Conservation (phyloP, 2,113 vertebrate genomes). For the Leiothrix lutea region DNA sequence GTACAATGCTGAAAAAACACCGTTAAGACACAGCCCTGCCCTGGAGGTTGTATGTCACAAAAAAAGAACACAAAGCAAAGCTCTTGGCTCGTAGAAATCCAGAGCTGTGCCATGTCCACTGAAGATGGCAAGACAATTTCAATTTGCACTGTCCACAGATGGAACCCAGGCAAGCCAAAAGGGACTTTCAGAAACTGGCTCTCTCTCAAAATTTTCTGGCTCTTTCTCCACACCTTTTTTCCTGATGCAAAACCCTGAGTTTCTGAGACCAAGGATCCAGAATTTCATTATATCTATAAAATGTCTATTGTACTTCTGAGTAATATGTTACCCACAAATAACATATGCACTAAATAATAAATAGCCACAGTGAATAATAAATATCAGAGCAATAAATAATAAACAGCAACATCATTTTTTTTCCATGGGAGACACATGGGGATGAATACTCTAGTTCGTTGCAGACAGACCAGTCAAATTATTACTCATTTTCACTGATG, state of each 20-base stretch:
- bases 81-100: neutral
- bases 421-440: neutral
- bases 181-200: neutral
- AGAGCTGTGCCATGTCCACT: neutral
- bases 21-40: neutral
- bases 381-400: slow-evolving; percentile 31
- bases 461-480: slow-evolving; percentile 7
- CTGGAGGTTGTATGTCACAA: neutral
- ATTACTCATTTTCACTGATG: neutral
- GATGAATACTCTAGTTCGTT: neutral
- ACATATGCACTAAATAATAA: slow-evolving; percentile 21
- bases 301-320: neutral
- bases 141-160: neutral
- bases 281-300: neutral
- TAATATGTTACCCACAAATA: neutral
- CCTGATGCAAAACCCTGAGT: neutral
- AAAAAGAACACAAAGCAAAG: neutral
- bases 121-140: neutral
- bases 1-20: neutral
- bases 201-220: neutral
- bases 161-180: neutral
- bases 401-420: neutral
- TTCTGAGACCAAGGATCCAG: neutral
- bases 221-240: neutral
- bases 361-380: slow-evolving; percentile 34